These are phyloP conservation scores for Epicampocera succincta DNA, from an alignment of 2,888 invertebrate species.

Conservation along the genomic window DNA sequence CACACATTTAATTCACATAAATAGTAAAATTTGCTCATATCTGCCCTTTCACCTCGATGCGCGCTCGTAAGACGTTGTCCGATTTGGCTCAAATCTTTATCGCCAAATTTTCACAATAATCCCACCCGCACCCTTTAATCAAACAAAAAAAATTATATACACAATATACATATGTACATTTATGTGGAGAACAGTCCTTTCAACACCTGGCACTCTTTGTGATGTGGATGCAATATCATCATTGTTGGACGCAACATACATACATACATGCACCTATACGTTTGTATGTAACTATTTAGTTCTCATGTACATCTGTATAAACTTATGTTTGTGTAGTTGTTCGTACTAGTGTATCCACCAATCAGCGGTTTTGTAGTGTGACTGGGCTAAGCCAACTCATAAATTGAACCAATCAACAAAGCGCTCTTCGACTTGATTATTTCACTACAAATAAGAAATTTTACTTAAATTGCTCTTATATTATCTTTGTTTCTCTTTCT, in stretches of 20 bases:
- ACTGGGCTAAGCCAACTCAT: slow-evolving; percentile 4
- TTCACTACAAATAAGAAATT: slow-evolving; percentile 37
- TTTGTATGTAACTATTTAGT: background rate
- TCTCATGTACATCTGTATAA: background rate
- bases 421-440: background rate
- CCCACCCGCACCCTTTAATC: no score
- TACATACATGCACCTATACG: background rate
- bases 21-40: no score
- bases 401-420: slow-evolving; percentile 45
- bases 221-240: background rate
- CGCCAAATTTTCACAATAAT: no score
- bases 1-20: no score
- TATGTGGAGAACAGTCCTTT: background rate
- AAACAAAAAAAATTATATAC: no score
- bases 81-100: no score
- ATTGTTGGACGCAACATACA: slow-evolving; percentile 1
- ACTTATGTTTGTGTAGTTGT: background rate
- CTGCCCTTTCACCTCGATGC: no score
- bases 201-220: slow-evolving; percentile 1
- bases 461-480: slow-evolving; percentile 19
- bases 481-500: background rate
- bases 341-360: slow-evolving; percentile 20
- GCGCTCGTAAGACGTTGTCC: no score
- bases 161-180: background rate
- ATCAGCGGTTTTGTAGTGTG: slow-evolving; percentile 1